These are phyloP conservation scores for Albula goreensis DNA, from an alignment of 2,113 vertebrate species.

Conservation along the genomic window DNA sequence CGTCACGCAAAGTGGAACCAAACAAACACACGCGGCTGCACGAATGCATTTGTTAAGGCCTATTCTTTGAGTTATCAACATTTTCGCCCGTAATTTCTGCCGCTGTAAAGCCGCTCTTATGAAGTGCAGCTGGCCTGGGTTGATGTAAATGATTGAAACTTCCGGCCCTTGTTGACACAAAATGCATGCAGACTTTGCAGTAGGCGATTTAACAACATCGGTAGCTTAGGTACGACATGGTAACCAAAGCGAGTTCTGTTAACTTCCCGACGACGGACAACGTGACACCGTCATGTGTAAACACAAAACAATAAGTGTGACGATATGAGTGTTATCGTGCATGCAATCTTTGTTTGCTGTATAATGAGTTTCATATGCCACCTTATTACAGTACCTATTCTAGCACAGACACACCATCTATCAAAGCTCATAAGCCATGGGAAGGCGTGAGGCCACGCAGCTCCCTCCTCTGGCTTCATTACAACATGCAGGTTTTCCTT, in stretches of 20 bases:
- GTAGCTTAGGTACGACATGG: not conserved
- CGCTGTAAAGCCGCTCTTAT: not conserved
- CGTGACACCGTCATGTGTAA: not conserved
- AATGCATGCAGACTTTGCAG: not conserved
- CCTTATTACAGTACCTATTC: not conserved
- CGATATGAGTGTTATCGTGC: not conserved
- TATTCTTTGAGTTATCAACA: not conserved
- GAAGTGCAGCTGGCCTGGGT: not conserved
- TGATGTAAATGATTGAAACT: not conserved
- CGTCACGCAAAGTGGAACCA: not conserved
- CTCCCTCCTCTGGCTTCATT: conserved; percentile 59
- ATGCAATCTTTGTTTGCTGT: not conserved
- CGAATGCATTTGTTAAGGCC: not conserved
- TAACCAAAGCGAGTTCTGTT: not conserved
- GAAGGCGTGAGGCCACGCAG: conserved; percentile 42
- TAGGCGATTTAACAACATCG: not conserved
- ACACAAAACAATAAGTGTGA: not conserved
- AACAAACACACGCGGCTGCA: not conserved
- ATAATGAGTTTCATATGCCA: not conserved
- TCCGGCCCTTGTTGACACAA: not conserved
- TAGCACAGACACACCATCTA: not conserved
- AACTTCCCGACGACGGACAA: not conserved
- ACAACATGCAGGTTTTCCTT: not conserved
- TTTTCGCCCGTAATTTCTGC: not conserved
- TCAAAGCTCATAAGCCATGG: not conserved